phyloP scores from a whole-genome alignment of 1,140 invertebrate genomes.

The Diorhabda elongata region DNA sequence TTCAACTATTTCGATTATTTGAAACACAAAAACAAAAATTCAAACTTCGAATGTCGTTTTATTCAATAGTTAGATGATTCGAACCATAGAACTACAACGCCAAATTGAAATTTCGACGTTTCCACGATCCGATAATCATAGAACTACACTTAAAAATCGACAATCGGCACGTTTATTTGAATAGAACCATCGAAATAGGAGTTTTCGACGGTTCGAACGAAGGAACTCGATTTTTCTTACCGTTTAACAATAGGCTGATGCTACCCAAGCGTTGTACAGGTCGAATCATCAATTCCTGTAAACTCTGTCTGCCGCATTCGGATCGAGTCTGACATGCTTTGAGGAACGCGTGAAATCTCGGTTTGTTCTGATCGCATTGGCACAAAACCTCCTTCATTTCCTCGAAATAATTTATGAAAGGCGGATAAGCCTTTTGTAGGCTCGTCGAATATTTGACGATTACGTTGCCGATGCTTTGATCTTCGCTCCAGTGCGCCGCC shows the following conservation, averaged over 20 bases:
- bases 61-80: no score
- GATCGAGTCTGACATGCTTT: conserved; percentile 89
- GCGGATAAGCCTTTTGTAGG: conserved; percentile 90
- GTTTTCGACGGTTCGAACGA: no score
- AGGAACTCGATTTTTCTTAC: conserved; percentile 51
- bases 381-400: conserved; percentile 90
- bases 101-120: no score
- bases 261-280: conserved; percentile 95
- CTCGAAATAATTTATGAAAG: conserved; percentile 97
- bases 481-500: conserved; percentile 71
- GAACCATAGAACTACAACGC: no score
- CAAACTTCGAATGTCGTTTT: no score
- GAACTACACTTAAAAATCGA: no score
- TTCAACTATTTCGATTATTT: no score
- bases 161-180: no score
- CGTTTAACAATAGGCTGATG: conserved; percentile 88
- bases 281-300: conserved; percentile 92
- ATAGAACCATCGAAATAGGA: no score
- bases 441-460: conserved; percentile 78
- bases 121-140: no score
- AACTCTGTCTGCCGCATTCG: conserved; percentile 90
- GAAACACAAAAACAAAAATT: no score
- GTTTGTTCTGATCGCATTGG: conserved; percentile 86
- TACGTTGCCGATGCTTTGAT: conserved; percentile 72
- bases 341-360: conserved; percentile 96